Percentiles rank a stretch among this genome's conserved stretches.
These are phyloP conservation scores for Beris morrisii DNA, from an alignment of 2,888 invertebrate species.

Conservation along the genomic window DNA sequence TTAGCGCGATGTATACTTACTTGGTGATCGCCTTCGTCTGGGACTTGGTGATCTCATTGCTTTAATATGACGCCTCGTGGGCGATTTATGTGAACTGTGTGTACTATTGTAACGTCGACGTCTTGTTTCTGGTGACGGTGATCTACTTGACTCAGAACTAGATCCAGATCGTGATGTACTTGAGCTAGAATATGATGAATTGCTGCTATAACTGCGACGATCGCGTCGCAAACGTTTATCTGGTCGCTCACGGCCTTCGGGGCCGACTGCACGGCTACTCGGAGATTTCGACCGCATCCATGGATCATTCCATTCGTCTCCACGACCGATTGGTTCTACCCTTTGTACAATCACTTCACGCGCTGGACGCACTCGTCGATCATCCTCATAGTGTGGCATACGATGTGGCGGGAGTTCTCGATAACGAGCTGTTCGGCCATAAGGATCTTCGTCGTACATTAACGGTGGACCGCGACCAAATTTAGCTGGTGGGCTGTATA, in stretches of 20 bases:
- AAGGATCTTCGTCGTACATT: slow-evolving; percentile 55
- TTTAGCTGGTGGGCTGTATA: slow-evolving; percentile 54
- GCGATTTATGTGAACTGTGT: slow-evolving; percentile 48
- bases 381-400: slow-evolving; percentile 62
- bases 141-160: slow-evolving; percentile 60
- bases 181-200: slow-evolving; percentile 54
- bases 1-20: slow-evolving; percentile 43
- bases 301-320: slow-evolving; percentile 94
- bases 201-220: slow-evolving; percentile 54
- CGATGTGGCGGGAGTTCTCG: slow-evolving; percentile 61
- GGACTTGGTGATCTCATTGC: slow-evolving; percentile 50
- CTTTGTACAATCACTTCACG: slow-evolving; percentile 79
- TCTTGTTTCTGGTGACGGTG: slow-evolving; percentile 49
- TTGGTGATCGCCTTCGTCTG: slow-evolving; percentile 50
- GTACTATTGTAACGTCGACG: slow-evolving; percentile 49
- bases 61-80: slow-evolving; percentile 46
- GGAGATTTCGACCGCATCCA: slow-evolving; percentile 83
- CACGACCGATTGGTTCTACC: slow-evolving; percentile 60
- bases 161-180: slow-evolving; percentile 75
- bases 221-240: slow-evolving; percentile 47
- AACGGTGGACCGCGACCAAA: slow-evolving; percentile 45
- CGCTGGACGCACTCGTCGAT: slow-evolving; percentile 64
- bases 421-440: slow-evolving; percentile 57
- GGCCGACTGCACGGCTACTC: slow-evolving; percentile 52
- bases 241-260: slow-evolving; percentile 54